Conservation (phyloP, 2,888 invertebrate species). For the Drosophila colorata region DNA sequence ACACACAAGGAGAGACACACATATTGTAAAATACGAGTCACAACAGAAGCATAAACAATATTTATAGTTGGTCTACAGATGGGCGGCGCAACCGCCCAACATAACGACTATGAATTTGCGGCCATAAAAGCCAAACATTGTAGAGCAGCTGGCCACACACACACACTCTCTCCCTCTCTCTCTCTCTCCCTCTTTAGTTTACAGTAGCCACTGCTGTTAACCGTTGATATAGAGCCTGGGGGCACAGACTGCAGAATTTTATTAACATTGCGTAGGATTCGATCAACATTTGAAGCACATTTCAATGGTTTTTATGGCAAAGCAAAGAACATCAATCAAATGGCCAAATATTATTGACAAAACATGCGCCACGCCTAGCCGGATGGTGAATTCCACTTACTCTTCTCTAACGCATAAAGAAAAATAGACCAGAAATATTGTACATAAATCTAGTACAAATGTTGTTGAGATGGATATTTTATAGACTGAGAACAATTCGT, state of each 20-base stretch:
- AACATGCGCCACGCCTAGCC: slow-evolving; percentile 61
- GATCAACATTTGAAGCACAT: slow-evolving; percentile 71
- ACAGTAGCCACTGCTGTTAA: not conserved
- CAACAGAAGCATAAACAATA: slow-evolving; percentile 48
- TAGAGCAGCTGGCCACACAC: slow-evolving; percentile 31
- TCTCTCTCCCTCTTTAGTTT: not conserved
- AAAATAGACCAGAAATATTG: not conserved
- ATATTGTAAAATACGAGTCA: slow-evolving; percentile 23
- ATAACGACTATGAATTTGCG: slow-evolving; percentile 70
- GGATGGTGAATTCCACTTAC: slow-evolving; percentile 46
- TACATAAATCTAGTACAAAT: not conserved
- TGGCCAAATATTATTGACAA: slow-evolving; percentile 76
- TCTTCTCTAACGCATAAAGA: slow-evolving; percentile 19
- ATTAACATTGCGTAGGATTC: slow-evolving; percentile 39
- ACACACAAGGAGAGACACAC: not conserved
- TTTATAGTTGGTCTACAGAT: slow-evolving; percentile 43
- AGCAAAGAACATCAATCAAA: slow-evolving; percentile 72
- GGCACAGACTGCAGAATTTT: slow-evolving; percentile 13
- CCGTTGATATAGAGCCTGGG: not conserved
- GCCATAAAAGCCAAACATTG: slow-evolving; percentile 73
- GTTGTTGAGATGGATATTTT: no score
- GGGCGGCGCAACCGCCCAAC: slow-evolving; percentile 20
- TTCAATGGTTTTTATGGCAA: slow-evolving; percentile 75
- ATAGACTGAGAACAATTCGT: no score
- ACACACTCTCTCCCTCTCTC: not conserved